Base-by-base conservation (phyloP, 2,113 vertebrate genomes). In the Apodemus sylvaticus region DNA sequence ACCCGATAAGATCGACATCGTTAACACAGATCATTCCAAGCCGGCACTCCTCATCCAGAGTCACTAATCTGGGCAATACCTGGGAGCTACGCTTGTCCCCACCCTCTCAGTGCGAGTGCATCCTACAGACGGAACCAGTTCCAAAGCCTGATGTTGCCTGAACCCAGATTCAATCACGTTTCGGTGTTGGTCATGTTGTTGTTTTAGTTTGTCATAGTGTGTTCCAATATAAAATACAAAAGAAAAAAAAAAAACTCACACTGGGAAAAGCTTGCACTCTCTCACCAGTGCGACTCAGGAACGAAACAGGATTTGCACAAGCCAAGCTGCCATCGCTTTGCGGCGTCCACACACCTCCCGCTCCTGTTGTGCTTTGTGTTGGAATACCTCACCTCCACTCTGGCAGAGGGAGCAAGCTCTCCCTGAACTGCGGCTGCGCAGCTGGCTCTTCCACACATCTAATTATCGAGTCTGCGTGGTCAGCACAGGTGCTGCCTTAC, bases 401-500 rank as follows among this genome's bases (percentile, higher is more conserved):
- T 39, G 34, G 29, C 9, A 31, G 73, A 66, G 16, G 34, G 6
- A 86, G 36, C 29, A 68, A n/a, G n/a, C 7, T 39, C 53, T 86
- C 92, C 87, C 77, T 55, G 19, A 70, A 60, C 42, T 58, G 26
- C 90, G 94, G 77, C 36, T 3, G 0, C 34, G 60, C 45, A 36
- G 66, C 94, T 91, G 77, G 90, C 88, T n/a, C 91, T 90, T 94
- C 39, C 0, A 20, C 7, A 0, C 74, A 53, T 31, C 31, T 97
- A 91, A 94, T 94, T 89, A 93, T 88, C 29, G 51, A 58, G 76
- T 90, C 74, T 95, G 91, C 93, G 51, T 45, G 36, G 26, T 97
- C 96, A 96, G 97, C 96, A 86, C 94, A 96, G 83, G 62, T 93
- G 96, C 86, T 91, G 89, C 58, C 91, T 91, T 93, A 74, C 60